Evolutionary conservation across 2,797 vertebrate genomes (phyloP).

Genomic region (Thamnophis elegans): DNA sequence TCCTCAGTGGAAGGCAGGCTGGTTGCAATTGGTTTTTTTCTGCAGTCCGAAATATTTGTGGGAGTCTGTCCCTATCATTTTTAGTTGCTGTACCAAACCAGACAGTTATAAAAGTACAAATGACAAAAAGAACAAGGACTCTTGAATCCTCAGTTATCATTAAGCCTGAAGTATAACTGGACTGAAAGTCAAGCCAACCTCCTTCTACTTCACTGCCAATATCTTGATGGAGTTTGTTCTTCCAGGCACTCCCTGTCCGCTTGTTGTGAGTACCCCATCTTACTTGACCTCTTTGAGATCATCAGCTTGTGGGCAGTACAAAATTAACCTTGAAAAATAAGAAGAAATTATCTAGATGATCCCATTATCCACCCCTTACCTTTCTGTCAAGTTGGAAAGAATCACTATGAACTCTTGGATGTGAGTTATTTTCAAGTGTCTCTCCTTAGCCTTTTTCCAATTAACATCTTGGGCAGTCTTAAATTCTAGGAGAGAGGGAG

Average conservation of each 20-base stretch:
- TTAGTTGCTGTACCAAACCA: not conserved
- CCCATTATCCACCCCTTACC: not conserved
- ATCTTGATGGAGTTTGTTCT: not conserved
- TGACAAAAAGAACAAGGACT: not conserved
- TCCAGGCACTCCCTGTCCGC: not conserved
- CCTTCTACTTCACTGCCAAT: not conserved
- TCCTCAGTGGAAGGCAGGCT: not conserved
- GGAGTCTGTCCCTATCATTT: not conserved
- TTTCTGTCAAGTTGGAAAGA: constrained; percentile 66
- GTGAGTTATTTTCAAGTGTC: not conserved
- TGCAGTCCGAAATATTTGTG: not conserved
- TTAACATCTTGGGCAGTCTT: not conserved
- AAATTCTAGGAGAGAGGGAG: not conserved
- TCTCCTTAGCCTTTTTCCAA: not conserved
- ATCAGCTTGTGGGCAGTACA: not conserved
- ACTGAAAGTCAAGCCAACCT: not conserved
- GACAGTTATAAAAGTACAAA: not conserved
- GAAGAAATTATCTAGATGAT: not conserved
- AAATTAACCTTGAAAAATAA: not conserved
- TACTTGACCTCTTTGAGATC: not conserved
- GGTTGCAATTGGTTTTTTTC: not conserved
- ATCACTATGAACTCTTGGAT: constrained; percentile 17
- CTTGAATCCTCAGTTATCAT: not conserved
- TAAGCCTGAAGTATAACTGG: not conserved
- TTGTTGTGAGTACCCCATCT: not conserved